Evolutionary conservation across 2,113 vertebrate genomes (phyloP).

Genomic region (Bufo bufo): DNA sequence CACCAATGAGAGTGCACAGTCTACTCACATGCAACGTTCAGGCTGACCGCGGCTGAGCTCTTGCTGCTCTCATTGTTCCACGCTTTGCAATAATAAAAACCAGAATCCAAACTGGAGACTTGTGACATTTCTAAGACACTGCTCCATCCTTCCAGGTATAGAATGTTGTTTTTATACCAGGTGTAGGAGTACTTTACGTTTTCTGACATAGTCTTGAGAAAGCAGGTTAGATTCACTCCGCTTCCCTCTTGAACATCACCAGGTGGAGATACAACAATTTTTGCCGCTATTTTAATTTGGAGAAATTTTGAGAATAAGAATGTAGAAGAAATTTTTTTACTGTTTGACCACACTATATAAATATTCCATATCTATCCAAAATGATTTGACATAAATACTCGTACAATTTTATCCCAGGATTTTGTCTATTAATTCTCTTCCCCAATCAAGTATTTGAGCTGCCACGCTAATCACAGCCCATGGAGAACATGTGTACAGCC

Average conservation of each 20-base stretch:
- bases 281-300: slow-evolving; percentile 59
- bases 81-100: slow-evolving; percentile 67
- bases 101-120: slow-evolving; percentile 47
- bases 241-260: slow-evolving; percentile 66
- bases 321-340: background rate
- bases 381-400: no score
- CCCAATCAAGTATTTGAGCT: no score
- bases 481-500: no score
- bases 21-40: slow-evolving; percentile 71
- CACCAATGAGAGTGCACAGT: background rate
- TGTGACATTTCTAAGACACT: slow-evolving; percentile 44
- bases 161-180: slow-evolving; percentile 72
- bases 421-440: no score
- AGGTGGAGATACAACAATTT: slow-evolving; percentile 61
- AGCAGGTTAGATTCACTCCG: slow-evolving; percentile 64
- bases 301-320: background rate
- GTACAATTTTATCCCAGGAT: no score
- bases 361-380: background rate
- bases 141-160: slow-evolving; percentile 61
- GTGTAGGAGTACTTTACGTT: slow-evolving; percentile 60
- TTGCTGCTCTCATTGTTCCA: slow-evolving; percentile 52
- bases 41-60: slow-evolving; percentile 53
- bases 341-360: background rate
- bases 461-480: no score
- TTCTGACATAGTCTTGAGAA: background rate